phyloP scores from a whole-genome alignment of 2,113 vertebrate species.

The Anguilla japonica region DNA sequence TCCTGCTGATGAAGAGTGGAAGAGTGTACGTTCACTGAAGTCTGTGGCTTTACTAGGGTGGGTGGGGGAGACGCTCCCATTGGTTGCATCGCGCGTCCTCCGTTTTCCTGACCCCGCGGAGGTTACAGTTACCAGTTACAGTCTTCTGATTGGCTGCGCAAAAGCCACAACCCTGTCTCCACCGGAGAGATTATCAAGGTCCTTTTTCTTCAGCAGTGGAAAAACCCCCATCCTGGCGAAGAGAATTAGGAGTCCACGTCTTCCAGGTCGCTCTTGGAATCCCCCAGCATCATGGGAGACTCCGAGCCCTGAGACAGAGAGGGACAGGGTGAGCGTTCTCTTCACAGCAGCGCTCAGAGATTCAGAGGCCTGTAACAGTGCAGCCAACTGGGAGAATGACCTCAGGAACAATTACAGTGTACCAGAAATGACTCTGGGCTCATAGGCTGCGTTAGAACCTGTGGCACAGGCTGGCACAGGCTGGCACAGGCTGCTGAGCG shows the following conservation, averaged over 20 bases:
- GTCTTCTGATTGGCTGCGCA: constrained; percentile 55
- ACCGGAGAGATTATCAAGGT: constrained; percentile 41
- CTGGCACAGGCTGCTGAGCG: not conserved
- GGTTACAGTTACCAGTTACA: constrained; percentile 50
- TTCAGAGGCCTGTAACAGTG: not conserved
- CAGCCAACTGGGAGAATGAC: not conserved
- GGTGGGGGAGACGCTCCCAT: constrained; percentile 45
- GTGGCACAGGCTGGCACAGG: not conserved
- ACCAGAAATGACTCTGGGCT: not conserved
- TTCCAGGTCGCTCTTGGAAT: constrained; percentile 93
- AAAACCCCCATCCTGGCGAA: constrained; percentile 31
- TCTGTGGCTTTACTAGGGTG: not conserved
- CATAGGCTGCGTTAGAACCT: not conserved
- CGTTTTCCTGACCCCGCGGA: constrained; percentile 57
- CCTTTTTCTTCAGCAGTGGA: constrained; percentile 30
- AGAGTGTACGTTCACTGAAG: constrained; percentile 18
- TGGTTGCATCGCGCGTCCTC: constrained; percentile 46
- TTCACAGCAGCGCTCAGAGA: not conserved
- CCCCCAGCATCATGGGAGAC: constrained; percentile 97
- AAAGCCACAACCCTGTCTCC: constrained; percentile 55
- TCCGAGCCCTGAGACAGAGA: constrained; percentile 81
- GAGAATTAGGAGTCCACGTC: constrained; percentile 87
- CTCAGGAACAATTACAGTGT: too few relatives aligned
- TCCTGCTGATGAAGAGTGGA: constrained; percentile 47
- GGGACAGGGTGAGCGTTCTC: not conserved